These are phyloP conservation scores for Tolypeutes matacus DNA, from an alignment of 2,797 vertebrate species.

Conservation along the genomic window DNA sequence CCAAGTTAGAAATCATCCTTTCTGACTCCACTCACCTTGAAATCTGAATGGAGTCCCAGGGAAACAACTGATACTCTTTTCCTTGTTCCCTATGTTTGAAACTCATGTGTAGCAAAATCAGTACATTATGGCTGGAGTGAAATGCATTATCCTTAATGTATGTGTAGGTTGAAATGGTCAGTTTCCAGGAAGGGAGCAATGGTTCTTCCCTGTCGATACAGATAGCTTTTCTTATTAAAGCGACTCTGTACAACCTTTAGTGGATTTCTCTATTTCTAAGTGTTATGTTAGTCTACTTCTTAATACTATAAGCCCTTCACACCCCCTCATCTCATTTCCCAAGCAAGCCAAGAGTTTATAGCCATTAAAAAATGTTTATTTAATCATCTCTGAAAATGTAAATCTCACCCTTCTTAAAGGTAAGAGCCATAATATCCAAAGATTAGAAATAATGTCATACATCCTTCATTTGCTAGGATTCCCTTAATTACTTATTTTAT, in stretches of 20 bases:
- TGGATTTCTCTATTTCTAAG: conserved; percentile 13
- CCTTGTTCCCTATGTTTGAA: conserved; percentile 51
- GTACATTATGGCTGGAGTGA: too few relatives aligned
- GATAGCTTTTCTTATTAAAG: background rate
- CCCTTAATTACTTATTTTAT: conserved; percentile 35
- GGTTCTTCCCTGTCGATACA: background rate
- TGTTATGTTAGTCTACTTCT: background rate
- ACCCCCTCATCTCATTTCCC: conserved; percentile 33
- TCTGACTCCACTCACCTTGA: conserved; percentile 13
- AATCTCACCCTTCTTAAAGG: conserved; percentile 55
- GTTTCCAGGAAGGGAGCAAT: background rate
- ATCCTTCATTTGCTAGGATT: conserved; percentile 57
- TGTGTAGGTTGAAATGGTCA: background rate
- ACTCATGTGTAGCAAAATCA: conserved; percentile 32
- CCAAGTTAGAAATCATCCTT: conserved; percentile 66
- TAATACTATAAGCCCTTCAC: background rate
- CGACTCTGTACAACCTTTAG: background rate
- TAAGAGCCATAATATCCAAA: conserved; percentile 43
- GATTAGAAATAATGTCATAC: conserved; percentile 28
- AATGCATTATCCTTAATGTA: background rate
- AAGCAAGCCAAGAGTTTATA: conserved; percentile 53
- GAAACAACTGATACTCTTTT: background rate
- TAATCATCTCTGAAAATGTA: conserved; percentile 73
- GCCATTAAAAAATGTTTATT: conserved; percentile 52
- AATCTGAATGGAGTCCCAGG: conserved; percentile 58